Percentiles rank a stretch among this genome's conserved stretches.
Conservation (phyloP, 1,140 invertebrate genomes). For the Drosophila gunungcola region DNA sequence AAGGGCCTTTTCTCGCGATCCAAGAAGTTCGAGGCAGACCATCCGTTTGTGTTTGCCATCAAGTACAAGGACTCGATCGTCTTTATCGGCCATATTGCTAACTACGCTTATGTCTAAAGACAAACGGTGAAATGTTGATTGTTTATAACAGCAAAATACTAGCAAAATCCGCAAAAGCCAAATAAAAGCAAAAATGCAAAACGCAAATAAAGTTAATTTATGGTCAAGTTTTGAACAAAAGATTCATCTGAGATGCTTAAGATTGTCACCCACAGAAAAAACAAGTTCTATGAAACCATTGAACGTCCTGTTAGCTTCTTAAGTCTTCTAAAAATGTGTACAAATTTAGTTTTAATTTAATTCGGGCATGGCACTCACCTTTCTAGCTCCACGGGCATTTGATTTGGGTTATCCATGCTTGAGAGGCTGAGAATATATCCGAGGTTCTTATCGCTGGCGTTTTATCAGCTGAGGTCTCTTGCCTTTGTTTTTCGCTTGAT, state of each 20-base stretch:
- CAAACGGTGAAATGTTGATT: not conserved
- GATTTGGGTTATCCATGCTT: conserved; percentile 75
- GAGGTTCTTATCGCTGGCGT: conserved; percentile 36
- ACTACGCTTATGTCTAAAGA: conserved; percentile 74
- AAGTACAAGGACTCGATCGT: conserved; percentile 75
- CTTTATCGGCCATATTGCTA: conserved; percentile 77
- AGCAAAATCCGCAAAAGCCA: not conserved
- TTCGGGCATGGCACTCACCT: conserved; percentile 60
- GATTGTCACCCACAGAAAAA: not conserved
- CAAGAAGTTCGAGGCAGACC: conserved; percentile 78
- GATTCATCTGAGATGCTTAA: not conserved
- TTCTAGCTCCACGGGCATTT: conserved; percentile 74
- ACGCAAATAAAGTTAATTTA: conserved; percentile 18
- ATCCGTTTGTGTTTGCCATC: conserved; percentile 78
- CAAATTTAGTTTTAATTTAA: conserved; percentile 4
- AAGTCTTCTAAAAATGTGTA: not conserved
- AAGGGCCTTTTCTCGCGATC: conserved; percentile 72
- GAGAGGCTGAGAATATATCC: conserved; percentile 32
- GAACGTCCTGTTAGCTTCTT: not conserved
- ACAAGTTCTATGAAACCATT: not conserved
- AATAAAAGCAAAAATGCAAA: conserved; percentile 13
- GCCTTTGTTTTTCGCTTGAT: conserved; percentile 47
- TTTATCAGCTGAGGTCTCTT: conserved; percentile 36
- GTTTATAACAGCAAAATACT: conserved; percentile 7
- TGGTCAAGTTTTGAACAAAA: not conserved